phyloP scores from a whole-genome alignment of 2,888 invertebrate species.

The Cryptus viduatorius region DNA sequence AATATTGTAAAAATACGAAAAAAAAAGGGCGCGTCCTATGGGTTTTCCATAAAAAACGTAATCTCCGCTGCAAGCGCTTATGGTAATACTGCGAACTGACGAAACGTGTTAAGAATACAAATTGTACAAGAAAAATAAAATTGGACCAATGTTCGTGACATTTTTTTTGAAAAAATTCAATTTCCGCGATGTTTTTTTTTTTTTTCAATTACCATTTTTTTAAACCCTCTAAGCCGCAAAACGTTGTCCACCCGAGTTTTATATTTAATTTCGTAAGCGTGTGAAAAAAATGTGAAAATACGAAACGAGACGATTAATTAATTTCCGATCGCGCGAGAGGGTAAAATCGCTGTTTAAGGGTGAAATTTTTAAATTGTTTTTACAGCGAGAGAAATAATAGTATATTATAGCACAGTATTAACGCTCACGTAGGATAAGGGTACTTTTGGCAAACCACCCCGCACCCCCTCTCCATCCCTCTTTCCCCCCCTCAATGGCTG shows the following conservation, averaged over 20 bases:
- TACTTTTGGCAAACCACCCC: background rate
- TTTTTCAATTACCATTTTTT: too few relatives aligned
- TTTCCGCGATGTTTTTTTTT: too few relatives aligned
- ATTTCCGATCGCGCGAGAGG: background rate
- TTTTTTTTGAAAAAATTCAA: too few relatives aligned
- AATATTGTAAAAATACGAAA: background rate
- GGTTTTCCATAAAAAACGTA: background rate
- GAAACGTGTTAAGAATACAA: background rate
- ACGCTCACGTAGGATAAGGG: background rate
- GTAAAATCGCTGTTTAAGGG: background rate
- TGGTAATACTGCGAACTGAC: background rate
- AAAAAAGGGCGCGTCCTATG: background rate
- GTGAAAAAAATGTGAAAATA: background rate
- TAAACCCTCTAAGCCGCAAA: too few relatives aligned
- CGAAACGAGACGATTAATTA: background rate
- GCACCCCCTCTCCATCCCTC: too few relatives aligned
- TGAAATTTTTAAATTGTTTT: background rate
- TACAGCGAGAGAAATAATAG: background rate
- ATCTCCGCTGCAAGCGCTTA: background rate
- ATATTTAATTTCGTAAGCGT: background rate
- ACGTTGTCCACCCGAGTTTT: too few relatives aligned
- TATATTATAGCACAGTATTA: background rate
- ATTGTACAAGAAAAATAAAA: background rate
- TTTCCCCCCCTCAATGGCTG: too few relatives aligned
- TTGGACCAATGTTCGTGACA: background rate